Evolutionary conservation across 2,113 vertebrate species (phyloP).

Genomic region (Mionectes macconnelli): DNA sequence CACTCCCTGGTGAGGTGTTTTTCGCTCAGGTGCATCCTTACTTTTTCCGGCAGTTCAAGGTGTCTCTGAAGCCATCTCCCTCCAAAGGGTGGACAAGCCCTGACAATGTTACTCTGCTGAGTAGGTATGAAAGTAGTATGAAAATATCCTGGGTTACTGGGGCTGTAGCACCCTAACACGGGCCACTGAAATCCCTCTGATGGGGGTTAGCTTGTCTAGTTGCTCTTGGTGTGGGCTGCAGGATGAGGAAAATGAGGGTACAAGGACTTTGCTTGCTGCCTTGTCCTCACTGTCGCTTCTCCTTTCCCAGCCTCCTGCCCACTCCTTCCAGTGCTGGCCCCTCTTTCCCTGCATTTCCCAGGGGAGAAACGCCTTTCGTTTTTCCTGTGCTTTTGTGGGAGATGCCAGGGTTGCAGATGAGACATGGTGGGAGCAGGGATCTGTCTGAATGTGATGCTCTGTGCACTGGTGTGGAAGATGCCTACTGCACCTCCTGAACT

Average conservation of each 20-base stretch:
- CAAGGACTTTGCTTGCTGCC: not conserved
- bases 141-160: not conserved
- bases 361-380: not conserved
- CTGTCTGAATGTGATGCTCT: not conserved
- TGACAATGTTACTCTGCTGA: not conserved
- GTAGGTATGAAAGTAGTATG: rapidly evolving
- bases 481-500: not conserved
- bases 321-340: not conserved
- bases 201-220: not conserved
- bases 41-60: not conserved
- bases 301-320: rapidly evolving
- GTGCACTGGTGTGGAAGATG: not conserved
- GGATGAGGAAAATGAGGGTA: rapidly evolving
- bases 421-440: not conserved
- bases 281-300: not conserved
- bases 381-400: not conserved
- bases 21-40: not conserved
- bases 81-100: not conserved
- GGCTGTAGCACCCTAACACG: not conserved
- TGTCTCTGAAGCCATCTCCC: not conserved
- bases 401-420: not conserved
- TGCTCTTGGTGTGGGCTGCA: rapidly evolving
- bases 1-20: not conserved
- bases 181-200: not conserved
- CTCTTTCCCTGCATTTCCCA: not conserved